phyloP scores from a whole-genome alignment of 1,140 invertebrate species.

The Chironomus tepperi region DNA sequence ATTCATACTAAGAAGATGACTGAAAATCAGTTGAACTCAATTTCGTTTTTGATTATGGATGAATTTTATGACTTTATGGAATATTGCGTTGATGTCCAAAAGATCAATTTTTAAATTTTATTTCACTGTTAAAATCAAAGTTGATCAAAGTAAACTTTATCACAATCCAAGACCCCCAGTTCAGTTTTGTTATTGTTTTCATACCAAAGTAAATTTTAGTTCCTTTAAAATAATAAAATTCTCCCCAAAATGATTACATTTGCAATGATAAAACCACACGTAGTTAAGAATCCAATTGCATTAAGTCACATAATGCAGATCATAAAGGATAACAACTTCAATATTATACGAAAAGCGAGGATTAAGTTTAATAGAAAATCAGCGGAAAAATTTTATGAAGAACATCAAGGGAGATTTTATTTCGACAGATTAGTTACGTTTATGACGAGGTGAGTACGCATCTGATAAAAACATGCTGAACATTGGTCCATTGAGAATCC shows the following conservation, averaged over 20 bases:
- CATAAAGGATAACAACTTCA: constrained; percentile 63
- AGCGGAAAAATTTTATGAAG: constrained; percentile 70
- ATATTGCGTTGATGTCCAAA: too few relatives aligned
- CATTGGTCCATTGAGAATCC: constrained; percentile 14
- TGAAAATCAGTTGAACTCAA: too few relatives aligned
- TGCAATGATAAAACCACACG: constrained; percentile 66
- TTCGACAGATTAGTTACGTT: constrained; percentile 77
- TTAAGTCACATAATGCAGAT: constrained; percentile 55
- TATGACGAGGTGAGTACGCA: constrained; percentile 59
- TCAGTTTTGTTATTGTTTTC: not conserved
- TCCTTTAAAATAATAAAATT: constrained; percentile 21
- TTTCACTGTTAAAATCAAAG: too few relatives aligned
- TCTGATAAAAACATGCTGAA: too few relatives aligned
- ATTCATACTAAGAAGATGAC: too few relatives aligned
- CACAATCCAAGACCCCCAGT: not conserved
- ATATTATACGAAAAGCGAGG: constrained; percentile 60
- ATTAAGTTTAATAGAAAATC: constrained; percentile 50
- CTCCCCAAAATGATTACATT: constrained; percentile 44
- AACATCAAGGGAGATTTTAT: constrained; percentile 81
- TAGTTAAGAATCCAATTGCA: constrained; percentile 57
- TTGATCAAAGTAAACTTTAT: too few relatives aligned
- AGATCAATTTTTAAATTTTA: too few relatives aligned
- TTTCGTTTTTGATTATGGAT: too few relatives aligned
- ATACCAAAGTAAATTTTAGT: not conserved
- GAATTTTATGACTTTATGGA: too few relatives aligned